Evolutionary conservation across 1,140 invertebrate species (phyloP), one percentile per base, ranked within the genome.

Genomic region (Bombus turneri): DNA sequence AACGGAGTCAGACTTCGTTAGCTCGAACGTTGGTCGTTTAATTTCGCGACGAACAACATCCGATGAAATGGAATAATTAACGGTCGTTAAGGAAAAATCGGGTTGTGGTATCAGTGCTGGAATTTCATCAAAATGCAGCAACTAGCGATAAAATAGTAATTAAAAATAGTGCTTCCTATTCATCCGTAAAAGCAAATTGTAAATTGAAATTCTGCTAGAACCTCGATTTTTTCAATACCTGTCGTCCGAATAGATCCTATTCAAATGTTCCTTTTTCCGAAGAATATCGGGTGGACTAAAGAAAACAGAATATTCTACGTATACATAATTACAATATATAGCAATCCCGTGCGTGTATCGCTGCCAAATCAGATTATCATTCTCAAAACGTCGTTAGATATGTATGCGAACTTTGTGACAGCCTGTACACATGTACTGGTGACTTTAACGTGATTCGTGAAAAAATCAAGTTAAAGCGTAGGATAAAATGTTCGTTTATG

Each of bases 11-110:
- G 59, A 15, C 85, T 18, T 76, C 68, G 73, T 77, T 64, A 53
- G 41, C 28, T 64, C 31, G 80, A 78, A 78, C 83, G 87, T 86
- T 78, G 87, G 43, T 41, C 85, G 71, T 73, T 90, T 90, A 90
- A 90, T 90, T 64, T 43, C 73, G 31, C 66, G 82, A 90, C 72
- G 68, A 76, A 86, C 86, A 86, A 88, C 83, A 83, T 90, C 88
- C 88, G 31, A 78, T 62, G 81, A 84, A 83, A 88, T 78, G 57
- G 59, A 73, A 86, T 81, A 90, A 90, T 90, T 90, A 90, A 74
- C 66, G 2, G 18, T n/a, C 25, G 4, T 62, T n/a, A 12, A 4
- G 28, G 57, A 28, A 10, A 28, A 28, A 59, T 28, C 57, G 28
- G 1, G 15, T 6, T 47, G 47, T 15, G 18, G 47, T 6, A 6